Conservation (phyloP, 92 coral and sea anemone species). For the Galaxea fascicularis region DNA sequence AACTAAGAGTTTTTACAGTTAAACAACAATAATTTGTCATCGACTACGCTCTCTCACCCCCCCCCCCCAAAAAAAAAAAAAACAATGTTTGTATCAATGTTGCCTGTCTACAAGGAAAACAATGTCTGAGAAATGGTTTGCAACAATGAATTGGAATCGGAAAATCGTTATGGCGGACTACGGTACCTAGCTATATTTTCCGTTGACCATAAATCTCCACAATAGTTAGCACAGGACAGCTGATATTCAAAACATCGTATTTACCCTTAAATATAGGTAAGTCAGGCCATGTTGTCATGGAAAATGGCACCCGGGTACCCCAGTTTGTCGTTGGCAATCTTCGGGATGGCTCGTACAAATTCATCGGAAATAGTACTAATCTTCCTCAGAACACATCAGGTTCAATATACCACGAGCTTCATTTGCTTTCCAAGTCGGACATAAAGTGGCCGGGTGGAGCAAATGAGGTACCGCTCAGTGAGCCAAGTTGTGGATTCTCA, state of each 20-base stretch:
- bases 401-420: constrained; percentile 12
- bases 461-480: constrained; percentile 52
- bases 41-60: too few relatives aligned
- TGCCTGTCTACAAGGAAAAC: too few relatives aligned
- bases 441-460: constrained; percentile 79
- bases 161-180: too few relatives aligned
- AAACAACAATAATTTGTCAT: too few relatives aligned
- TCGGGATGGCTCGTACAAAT: constrained; percentile 63
- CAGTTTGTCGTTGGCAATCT: constrained; percentile 81
- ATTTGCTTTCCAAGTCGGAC: not conserved
- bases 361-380: constrained; percentile 52
- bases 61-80: too few relatives aligned
- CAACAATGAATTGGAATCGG: too few relatives aligned
- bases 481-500: constrained; percentile 74
- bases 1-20: too few relatives aligned
- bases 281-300: constrained; percentile 73
- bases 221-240: too few relatives aligned
- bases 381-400: constrained; percentile 12
- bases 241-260: not conserved
- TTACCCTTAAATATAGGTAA: constrained; percentile 41
- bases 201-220: too few relatives aligned
- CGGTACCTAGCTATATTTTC: too few relatives aligned
- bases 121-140: too few relatives aligned
- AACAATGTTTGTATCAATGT: too few relatives aligned
- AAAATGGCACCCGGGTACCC: constrained; percentile 76